Conservation (phyloP, 2,113 vertebrate genomes). For the Bombycilla garrulus region DNA sequence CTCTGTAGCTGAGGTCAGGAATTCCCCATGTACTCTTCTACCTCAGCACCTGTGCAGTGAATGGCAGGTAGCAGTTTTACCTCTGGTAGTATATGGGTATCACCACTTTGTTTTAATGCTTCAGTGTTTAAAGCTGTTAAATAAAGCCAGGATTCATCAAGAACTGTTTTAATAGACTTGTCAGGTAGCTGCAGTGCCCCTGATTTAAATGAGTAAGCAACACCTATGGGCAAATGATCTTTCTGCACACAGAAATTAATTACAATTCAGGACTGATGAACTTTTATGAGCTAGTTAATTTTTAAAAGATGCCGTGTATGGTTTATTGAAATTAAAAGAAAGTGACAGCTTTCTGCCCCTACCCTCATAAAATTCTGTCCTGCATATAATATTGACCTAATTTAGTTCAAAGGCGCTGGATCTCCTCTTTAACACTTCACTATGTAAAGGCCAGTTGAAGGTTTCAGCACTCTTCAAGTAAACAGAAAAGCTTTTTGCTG, state of each 20-base stretch:
- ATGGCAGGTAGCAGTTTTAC: background rate
- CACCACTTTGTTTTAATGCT: background rate
- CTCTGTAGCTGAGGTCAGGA: background rate
- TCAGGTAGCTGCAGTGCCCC: constrained; percentile 29
- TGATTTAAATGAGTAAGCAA: constrained; percentile 63
- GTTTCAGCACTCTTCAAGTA: background rate
- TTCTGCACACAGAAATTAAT: constrained; percentile 59
- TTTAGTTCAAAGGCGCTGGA: constrained; percentile 28
- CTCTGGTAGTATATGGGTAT: background rate
- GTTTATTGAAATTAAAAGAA: constrained; percentile 68
- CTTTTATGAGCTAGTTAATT: constrained; percentile 71
- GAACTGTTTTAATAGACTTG: constrained; percentile 44
- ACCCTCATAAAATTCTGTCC: constrained; percentile 58
- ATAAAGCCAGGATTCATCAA: constrained; percentile 24
- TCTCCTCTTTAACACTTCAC: background rate
- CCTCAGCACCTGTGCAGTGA: background rate
- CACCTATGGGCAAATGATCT: constrained; percentile 66
- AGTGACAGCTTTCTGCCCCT: constrained; percentile 64
- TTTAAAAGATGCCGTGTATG: constrained; percentile 65
- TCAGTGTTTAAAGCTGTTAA: constrained; percentile 1
- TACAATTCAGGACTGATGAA: constrained; percentile 66
- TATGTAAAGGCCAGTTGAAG: constrained; percentile 40
- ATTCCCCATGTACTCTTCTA: background rate
- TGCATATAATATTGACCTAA: constrained; percentile 47
- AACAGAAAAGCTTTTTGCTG: background rate